phyloP scores from a whole-genome alignment of 2,113 vertebrate species.

The Prunella himalayana region DNA sequence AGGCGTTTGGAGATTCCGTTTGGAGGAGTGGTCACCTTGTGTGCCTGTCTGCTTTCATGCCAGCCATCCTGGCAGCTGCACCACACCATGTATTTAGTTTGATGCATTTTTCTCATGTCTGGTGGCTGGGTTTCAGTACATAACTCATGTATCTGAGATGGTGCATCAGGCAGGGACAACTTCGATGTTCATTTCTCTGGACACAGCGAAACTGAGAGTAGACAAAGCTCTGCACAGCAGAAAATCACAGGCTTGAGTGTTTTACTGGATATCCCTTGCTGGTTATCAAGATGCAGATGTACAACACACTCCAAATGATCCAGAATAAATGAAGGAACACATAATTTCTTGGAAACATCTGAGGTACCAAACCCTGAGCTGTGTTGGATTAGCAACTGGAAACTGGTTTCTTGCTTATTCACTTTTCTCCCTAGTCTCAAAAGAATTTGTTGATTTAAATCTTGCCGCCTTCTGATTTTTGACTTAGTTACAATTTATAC shows the following conservation, averaged over 20 bases:
- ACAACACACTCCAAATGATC: not conserved
- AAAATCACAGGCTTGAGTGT: not conserved
- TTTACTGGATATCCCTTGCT: not conserved
- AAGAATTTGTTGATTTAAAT: not conserved
- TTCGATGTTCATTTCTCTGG: not conserved
- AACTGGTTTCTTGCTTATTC: not conserved
- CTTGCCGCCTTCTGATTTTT: not conserved
- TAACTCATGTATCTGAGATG: not conserved
- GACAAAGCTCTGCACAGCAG: not conserved
- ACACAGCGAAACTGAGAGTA: not conserved
- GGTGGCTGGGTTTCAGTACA: accelerated
- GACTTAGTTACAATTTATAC: not conserved
- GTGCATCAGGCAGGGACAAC: not conserved
- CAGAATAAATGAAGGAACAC: not conserved
- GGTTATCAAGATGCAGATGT: not conserved
- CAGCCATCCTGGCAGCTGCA: not conserved
- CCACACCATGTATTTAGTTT: not conserved
- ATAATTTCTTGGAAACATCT: not conserved
- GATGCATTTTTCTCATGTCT: not conserved
- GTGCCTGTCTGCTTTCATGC: not conserved
- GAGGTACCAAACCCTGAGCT: not conserved
- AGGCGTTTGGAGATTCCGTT: accelerated
- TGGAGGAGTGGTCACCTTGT: not conserved
- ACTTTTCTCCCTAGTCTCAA: not conserved
- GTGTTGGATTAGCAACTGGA: not conserved